Base-by-base conservation (phyloP, 2,113 vertebrate species). In the Platysternon megacephalum region DNA sequence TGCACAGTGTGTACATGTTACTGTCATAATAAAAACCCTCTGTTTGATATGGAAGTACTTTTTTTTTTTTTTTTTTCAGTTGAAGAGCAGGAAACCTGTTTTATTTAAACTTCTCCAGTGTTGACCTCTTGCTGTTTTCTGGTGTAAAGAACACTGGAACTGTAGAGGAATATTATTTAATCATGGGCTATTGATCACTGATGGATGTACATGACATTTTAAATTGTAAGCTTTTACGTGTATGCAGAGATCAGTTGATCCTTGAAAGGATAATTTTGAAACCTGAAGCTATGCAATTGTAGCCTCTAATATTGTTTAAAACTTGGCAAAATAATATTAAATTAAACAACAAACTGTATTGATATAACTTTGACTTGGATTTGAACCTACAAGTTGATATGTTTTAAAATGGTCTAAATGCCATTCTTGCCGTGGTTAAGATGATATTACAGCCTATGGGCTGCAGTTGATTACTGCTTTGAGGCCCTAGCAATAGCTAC, bases 81-180 rank as follows among this genome's bases (percentile, higher is more conserved):
- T 26, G 72, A 76, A 49, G 29, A n/a, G 44, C 9, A 44, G 39
- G 39, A 42, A 82, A 44, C 42, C 46, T 79, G 68, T 14, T 68
- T 2, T 49, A 28, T 6, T 28, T 22, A 21, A 12, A 52, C 29
- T 53, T 85, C 32, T 61, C 28, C 12, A 6, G 58, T 46, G 78
- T 10, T 0, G 1, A 39, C 6, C 10, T 58, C 51, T 72, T 56
- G 58, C 10, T 1, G 13, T 22, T 22, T 7, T 52, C 42, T 51
- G 28, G 9, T 42, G 22, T 2, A 24, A 65, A 82, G 52, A 42
- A 52, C 85, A 4, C 6, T 82, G 16, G 52, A 32, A 21, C 14
- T 16, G 5, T 42, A 17, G 32, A 19, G 28, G 49, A 56, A 48
- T 29, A 46, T 74, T 29, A 48, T 76, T 76, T 26, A 42, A 74